Evolutionary conservation across 2,797 vertebrate genomes (phyloP).

Genomic region (Vireo griseus): DNA sequence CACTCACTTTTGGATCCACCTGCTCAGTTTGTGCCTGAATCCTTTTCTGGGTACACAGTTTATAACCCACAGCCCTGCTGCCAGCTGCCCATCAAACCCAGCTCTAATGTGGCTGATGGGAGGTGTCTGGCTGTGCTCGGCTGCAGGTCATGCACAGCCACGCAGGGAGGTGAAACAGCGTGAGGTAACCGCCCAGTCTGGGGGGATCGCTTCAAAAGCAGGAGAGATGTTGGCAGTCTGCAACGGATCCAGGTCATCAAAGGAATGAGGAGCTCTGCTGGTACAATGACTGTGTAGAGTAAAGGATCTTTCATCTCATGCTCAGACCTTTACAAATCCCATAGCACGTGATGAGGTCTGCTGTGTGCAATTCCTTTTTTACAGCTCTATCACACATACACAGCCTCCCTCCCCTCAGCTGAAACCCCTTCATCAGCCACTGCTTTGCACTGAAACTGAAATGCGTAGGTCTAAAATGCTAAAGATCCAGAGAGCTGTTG

Average conservation of each 20-base stretch:
- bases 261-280: neutral
- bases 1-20: neutral
- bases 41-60: neutral
- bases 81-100: neutral
- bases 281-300: neutral
- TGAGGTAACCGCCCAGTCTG: neutral
- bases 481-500: neutral
- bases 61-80: neutral
- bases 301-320: neutral
- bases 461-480: neutral
- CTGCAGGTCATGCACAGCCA: neutral
- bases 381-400: neutral
- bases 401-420: neutral
- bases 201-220: neutral
- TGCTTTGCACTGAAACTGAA: neutral
- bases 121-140: neutral
- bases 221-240: neutral
- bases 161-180: neutral
- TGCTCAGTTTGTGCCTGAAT: conserved; percentile 6
- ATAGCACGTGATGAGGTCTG: neutral
- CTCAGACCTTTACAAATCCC: neutral
- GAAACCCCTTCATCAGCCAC: neutral
- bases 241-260: neutral
- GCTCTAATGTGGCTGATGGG: neutral
- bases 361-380: neutral